phyloP scores from a whole-genome alignment of 2,888 invertebrate genomes.

The Choristoneura rosaceana region DNA sequence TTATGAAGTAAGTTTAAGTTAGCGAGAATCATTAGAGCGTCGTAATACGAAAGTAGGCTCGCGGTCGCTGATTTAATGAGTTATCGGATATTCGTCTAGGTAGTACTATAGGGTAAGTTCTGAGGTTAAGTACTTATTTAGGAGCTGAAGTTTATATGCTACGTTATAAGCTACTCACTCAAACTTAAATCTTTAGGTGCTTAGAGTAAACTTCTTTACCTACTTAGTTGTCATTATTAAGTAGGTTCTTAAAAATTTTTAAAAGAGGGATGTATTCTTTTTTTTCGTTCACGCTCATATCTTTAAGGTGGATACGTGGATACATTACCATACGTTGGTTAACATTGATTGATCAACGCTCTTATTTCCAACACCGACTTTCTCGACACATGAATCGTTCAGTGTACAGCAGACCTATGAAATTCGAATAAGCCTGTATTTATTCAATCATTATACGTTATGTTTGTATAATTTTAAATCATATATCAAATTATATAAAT shows the following conservation, averaged over 20 bases:
- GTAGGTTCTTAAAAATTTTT: background rate
- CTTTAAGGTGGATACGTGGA: background rate
- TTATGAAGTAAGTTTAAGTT: constrained; percentile 10
- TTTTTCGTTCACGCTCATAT: background rate
- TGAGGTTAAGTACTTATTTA: constrained; percentile 27
- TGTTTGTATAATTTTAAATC: background rate
- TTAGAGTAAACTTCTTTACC: too few relatives aligned
- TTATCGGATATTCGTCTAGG: constrained; percentile 32
- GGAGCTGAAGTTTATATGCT: constrained; percentile 14
- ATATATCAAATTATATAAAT: constrained; percentile 11
- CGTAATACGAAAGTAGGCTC: constrained; percentile 1
- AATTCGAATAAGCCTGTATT: background rate
- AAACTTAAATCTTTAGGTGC: background rate
- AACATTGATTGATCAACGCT: too few relatives aligned
- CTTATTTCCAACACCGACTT: background rate
- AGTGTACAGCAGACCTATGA: background rate
- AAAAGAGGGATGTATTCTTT: background rate
- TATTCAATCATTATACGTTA: background rate
- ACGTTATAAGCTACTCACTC: background rate
- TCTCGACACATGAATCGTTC: background rate
- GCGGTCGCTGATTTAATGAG: constrained; percentile 12
- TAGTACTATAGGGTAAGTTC: constrained; percentile 30
- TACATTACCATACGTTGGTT: too few relatives aligned
- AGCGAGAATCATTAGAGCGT: constrained; percentile 4
- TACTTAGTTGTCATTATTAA: too few relatives aligned